phyloP scores from a whole-genome alignment of 1,140 invertebrate genomes.

The Trichogramma pretiosum region DNA sequence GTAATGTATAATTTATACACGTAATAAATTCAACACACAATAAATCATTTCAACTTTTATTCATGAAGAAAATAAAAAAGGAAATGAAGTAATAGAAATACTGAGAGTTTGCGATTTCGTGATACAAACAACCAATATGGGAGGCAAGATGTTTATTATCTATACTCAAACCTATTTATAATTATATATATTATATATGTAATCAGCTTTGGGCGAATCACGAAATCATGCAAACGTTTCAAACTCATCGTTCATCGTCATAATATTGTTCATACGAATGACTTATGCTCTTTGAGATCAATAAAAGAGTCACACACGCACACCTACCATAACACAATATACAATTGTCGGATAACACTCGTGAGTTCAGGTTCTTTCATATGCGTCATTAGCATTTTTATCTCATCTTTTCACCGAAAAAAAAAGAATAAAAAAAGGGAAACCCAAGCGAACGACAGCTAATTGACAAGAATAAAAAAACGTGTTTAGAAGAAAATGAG shows the following conservation, averaged over 20 bases:
- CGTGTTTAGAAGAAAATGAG: too few relatives aligned
- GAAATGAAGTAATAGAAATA: neutral
- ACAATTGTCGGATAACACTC: too few relatives aligned
- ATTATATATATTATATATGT: too few relatives aligned
- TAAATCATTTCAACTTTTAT: constrained; percentile 32
- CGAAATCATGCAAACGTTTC: neutral
- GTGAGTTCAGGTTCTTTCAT: constrained; percentile 7
- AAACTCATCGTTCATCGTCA: constrained; percentile 3
- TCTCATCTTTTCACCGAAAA: constrained; percentile 13
- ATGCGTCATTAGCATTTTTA: constrained; percentile 13
- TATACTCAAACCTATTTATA: too few relatives aligned
- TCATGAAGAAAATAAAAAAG: constrained; percentile 14
- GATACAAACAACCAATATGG: too few relatives aligned
- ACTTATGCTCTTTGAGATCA: constrained; percentile 10
- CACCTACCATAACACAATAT: too few relatives aligned
- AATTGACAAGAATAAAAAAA: constrained; percentile 3
- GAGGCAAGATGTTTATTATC: too few relatives aligned
- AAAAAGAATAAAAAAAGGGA: too few relatives aligned
- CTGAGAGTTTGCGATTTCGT: too few relatives aligned
- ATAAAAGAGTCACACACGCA: constrained; percentile 7
- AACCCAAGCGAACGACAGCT: constrained; percentile 4
- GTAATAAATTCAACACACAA: constrained; percentile 41
- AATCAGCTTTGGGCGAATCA: constrained; percentile 1
- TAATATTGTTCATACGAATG: neutral
- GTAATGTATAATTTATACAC: too few relatives aligned